Evolutionary conservation across 2,888 invertebrate species (phyloP), one percentile per base, ranked within the genome.

Genomic region (Polia nebulosa): DNA sequence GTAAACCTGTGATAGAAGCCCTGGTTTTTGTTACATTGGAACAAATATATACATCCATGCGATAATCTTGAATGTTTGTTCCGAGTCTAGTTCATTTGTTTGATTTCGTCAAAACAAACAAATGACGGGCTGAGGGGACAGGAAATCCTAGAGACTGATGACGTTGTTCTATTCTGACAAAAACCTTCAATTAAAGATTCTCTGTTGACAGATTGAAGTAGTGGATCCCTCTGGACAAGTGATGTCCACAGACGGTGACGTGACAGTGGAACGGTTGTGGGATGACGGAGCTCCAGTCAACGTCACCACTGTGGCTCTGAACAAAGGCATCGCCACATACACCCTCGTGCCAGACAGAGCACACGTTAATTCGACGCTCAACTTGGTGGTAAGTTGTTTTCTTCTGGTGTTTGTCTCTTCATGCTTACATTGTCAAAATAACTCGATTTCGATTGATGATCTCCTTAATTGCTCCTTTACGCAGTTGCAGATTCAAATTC

Each of bases 361-460:
- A 3, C 96, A 97, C 52, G 96, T 96, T 45, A 96, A 96, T 51
- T 96, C 97, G 22, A 97, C 97, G 4, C 96, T 98, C 41, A 97
- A 97, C 79, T 96, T 98, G 82, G 97, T 98, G 95, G 97, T 97
- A 94, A 88, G 89, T 15, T 45, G 1, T 7, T 36, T 44, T n/a
- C 7, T 15, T 44, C n/a, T 22, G 3, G 29, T 15, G 4, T 17
- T 13, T 39, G 4, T 27, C 25, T 2, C 9, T n/a, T 41, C 2
- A 1, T 8, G 41, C 41, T 13, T 11, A n/a, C n/a, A n/a, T n/a
- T n/a, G n/a, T n/a, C n/a, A n/a, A n/a, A n/a, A n/a, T n/a, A n/a
- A n/a, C n/a, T n/a, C n/a, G n/a, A n/a, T n/a, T n/a, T n/a, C n/a
- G n/a, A n/a, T n/a, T n/a, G n/a, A 15, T 36, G 39, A 17, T 39